These are phyloP conservation scores for Bufo bufo DNA, from an alignment of 2,113 vertebrate genomes.

Conservation along the genomic window DNA sequence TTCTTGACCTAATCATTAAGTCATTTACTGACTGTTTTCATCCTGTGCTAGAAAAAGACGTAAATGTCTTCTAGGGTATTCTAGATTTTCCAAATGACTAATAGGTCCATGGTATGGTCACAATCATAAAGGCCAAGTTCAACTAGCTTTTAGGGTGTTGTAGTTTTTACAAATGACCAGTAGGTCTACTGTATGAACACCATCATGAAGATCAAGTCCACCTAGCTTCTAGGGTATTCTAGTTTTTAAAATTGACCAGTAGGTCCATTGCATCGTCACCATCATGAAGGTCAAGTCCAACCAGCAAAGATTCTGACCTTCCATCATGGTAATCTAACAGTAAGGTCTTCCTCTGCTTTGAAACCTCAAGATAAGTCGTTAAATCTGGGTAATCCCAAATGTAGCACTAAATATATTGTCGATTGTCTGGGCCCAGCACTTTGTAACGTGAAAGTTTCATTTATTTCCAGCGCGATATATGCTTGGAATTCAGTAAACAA, in stretches of 20 bases:
- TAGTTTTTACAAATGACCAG: too few species aligned
- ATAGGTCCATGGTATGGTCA: neutral
- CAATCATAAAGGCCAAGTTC: neutral
- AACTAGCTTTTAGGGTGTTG: neutral
- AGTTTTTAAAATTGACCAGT: neutral
- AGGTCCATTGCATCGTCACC: neutral
- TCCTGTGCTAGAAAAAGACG: neutral
- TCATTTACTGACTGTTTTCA: neutral
- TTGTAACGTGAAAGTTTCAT: conserved; percentile 17
- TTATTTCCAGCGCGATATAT: conserved; percentile 25
- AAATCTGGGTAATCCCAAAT: neutral
- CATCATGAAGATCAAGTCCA: too few species aligned
- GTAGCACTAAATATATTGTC: neutral
- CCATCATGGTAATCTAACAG: neutral
- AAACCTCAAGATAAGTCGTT: neutral
- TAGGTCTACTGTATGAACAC: too few species aligned
- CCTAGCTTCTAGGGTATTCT: neutral
- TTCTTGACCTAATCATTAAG: neutral
- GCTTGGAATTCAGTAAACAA: conserved; percentile 36
- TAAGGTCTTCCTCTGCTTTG: neutral
- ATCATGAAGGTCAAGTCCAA: neutral
- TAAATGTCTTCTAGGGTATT: neutral
- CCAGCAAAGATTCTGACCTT: neutral
- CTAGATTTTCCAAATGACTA: neutral
- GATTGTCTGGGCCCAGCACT: neutral